Evolutionary conservation across 2,797 vertebrate species (phyloP).

Genomic region (Setipinna tenuifilis): DNA sequence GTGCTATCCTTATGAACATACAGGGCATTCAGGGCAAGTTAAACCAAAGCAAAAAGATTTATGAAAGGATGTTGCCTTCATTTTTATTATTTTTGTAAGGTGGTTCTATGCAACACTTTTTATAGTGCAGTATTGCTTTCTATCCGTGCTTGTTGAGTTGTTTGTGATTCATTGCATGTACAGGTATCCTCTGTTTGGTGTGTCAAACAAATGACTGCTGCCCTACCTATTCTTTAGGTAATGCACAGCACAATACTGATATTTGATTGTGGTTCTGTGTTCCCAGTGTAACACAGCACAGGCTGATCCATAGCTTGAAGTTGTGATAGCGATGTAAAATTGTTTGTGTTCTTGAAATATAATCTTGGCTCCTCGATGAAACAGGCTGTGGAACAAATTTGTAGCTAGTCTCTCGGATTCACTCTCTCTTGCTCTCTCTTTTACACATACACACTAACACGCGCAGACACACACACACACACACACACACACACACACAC

Average conservation of each 20-base stretch:
- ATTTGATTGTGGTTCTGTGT: neutral
- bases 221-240: neutral
- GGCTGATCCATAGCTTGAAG: neutral
- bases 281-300: neutral
- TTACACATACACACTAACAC: neutral
- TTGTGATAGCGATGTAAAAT: neutral
- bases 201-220: neutral
- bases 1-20: too few species aligned
- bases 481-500: constrained; percentile 29
- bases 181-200: neutral
- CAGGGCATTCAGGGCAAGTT: too few species aligned
- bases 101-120: too few species aligned
- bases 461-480: neutral
- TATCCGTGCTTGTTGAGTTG: neutral
- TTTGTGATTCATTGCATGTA: neutral
- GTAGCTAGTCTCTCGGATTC: neutral
- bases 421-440: too few species aligned
- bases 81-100: too few species aligned
- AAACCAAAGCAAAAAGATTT: too few species aligned
- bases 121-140: neutral
- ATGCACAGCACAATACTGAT: neutral
- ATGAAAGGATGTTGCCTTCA: too few species aligned
- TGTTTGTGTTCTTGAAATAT: constrained; percentile 10
- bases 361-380: neutral
- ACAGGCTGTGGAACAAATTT: constrained; percentile 1